Conservation (phyloP, 2,888 invertebrate genomes). For the Carabus problematicus region DNA sequence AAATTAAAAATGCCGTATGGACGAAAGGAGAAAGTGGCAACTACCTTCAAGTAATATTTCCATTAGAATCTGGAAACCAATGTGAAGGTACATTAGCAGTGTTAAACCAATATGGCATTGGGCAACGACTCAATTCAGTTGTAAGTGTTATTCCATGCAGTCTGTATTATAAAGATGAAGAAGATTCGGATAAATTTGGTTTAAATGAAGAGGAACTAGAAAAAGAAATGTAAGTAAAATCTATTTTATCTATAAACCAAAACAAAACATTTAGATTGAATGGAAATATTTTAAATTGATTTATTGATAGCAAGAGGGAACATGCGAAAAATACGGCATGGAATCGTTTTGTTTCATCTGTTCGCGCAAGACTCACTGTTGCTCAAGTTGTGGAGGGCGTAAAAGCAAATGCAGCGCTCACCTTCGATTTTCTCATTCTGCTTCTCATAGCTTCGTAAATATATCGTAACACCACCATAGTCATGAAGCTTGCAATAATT, state of each 20-base stretch:
- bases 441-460: constrained; percentile 73
- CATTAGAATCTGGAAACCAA: constrained; percentile 64
- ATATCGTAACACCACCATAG: not conserved
- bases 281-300: not conserved
- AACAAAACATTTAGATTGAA: constrained; percentile 15
- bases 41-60: constrained; percentile 67
- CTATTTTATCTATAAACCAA: not conserved
- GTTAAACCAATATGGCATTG: constrained; percentile 68
- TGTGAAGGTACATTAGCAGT: constrained; percentile 68
- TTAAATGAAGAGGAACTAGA: constrained; percentile 42
- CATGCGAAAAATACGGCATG: constrained; percentile 58
- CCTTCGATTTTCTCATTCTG: constrained; percentile 78
- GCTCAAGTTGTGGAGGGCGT: constrained; percentile 76
- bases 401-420: constrained; percentile 71
- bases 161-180: constrained; percentile 61
- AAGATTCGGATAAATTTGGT: constrained; percentile 48
- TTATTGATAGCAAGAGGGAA: constrained; percentile 44
- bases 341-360: constrained; percentile 70
- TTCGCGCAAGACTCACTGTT: constrained; percentile 71
- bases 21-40: constrained; percentile 61
- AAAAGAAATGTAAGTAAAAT: constrained; percentile 19
- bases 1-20: constrained; percentile 67
- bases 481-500: not conserved
- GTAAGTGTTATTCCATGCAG: constrained; percentile 71
- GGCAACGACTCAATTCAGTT: constrained; percentile 65